A percentile compares a stretch with the other conserved stretches of the same genome.
Conservation (phyloP, 2,797 vertebrate genomes). For the Lates japonicus region DNA sequence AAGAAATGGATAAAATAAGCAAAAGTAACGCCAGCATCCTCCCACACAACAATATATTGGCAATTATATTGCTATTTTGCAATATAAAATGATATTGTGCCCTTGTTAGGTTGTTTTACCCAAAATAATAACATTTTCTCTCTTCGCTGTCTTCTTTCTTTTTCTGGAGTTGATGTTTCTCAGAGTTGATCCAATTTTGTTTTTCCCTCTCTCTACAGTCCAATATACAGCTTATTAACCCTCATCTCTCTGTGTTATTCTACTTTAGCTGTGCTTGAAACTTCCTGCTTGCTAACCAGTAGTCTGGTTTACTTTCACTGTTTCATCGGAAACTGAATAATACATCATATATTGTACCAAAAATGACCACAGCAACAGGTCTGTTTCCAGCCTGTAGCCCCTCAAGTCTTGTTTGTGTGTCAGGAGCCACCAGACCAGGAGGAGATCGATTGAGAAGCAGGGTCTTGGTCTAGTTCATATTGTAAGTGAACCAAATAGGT, state of each 20-base stretch:
- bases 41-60: constrained; percentile 22
- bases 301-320: not conserved
- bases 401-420: no score
- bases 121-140: constrained; percentile 17
- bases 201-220: not conserved
- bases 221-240: not conserved
- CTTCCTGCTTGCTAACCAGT: not conserved
- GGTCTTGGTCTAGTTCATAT: no score
- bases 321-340: not conserved
- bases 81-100: constrained; percentile 5
- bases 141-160: not conserved
- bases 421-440: no score
- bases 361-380: not conserved
- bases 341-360: not conserved
- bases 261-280: not conserved
- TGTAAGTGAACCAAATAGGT: not conserved
- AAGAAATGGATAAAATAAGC: constrained; percentile 17
- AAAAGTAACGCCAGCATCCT: not conserved
- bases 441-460: not conserved
- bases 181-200: not conserved
- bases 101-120: not conserved
- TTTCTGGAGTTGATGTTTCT: not conserved
- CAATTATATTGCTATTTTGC: constrained; percentile 11
- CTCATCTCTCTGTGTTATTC: constrained; percentile 3
- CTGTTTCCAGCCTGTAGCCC: no score